These are phyloP conservation scores for Andrena fulva DNA, from an alignment of 2,888 invertebrate species.

Conservation along the genomic window DNA sequence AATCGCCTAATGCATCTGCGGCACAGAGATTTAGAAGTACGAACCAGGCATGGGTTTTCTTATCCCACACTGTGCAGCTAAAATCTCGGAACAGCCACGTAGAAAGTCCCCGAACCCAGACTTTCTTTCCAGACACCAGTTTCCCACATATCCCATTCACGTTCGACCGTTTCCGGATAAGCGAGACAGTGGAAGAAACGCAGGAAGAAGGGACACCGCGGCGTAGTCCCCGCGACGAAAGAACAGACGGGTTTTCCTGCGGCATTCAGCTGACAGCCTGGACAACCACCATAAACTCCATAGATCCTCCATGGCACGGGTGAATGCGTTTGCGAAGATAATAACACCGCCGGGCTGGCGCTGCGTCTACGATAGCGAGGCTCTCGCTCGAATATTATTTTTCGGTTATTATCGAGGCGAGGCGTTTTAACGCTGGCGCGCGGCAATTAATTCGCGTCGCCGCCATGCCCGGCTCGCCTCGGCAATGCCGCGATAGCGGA, in stretches of 20 bases:
- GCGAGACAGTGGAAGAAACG: neutral
- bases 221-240: conserved; percentile 4
- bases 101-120: too few species aligned
- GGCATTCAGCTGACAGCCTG: conserved; percentile 13
- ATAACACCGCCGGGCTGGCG: conserved; percentile 38
- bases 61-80: too few species aligned
- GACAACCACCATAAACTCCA: conserved; percentile 43
- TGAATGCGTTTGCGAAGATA: conserved; percentile 41
- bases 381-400: conserved; percentile 27
- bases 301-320: conserved; percentile 10
- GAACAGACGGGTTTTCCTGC: conserved; percentile 15
- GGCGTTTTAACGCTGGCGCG: conserved; percentile 8
- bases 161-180: neutral
- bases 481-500: neutral
- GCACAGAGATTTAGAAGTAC: neutral
- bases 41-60: too few species aligned
- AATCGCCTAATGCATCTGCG: conserved; percentile 64
- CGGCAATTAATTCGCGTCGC: conserved; percentile 25
- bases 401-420: conserved; percentile 27
- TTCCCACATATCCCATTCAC: neutral
- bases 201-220: neutral
- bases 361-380: conserved; percentile 40
- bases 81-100: too few species aligned
- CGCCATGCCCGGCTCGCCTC: neutral
- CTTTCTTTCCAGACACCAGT: neutral